These are phyloP conservation scores for Arothron firmamentum DNA, from an alignment of 2,113 vertebrate species.

Conservation along the genomic window DNA sequence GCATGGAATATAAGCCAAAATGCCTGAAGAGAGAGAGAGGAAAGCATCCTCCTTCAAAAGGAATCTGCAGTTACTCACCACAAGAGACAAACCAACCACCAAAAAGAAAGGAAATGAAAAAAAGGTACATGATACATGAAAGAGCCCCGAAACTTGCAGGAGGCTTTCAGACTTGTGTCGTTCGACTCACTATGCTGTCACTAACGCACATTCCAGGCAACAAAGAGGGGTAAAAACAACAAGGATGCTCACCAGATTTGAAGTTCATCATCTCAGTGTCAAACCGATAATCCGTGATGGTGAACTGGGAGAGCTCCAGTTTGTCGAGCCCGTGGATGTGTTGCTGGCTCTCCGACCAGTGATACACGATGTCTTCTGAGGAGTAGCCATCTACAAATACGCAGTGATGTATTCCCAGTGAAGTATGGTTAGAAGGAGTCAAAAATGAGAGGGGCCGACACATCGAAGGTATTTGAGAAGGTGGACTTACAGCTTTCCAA, in stretches of 20 bases:
- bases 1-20: conserved; percentile 44
- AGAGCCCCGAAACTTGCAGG: background rate
- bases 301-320: conserved; percentile 95
- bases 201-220: background rate
- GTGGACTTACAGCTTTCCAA: conserved; percentile 92
- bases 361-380: conserved; percentile 93
- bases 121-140: conserved; percentile 1
- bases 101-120: background rate
- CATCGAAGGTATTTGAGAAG: background rate
- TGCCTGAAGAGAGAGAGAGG: conserved; percentile 7
- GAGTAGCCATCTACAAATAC: conserved; percentile 87
- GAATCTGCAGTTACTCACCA: conserved; percentile 10
- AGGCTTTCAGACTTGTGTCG: background rate
- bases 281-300: conserved; percentile 91
- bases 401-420: background rate
- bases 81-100: conserved; percentile 10
- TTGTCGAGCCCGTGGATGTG: conserved; percentile 94
- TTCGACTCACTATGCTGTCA: no score
- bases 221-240: background rate
- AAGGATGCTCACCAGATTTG: conserved; percentile 83
- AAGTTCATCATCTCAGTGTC: conserved; percentile 92
- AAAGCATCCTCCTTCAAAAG: conserved; percentile 34
- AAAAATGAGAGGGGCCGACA: background rate
- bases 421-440: no score
- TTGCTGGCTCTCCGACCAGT: conserved; percentile 94